A percentile compares a stretch with the other conserved stretches of the same genome.
These are phyloP conservation scores for Hydrophis major DNA, from an alignment of 2,797 vertebrate species.

Conservation along the genomic window DNA sequence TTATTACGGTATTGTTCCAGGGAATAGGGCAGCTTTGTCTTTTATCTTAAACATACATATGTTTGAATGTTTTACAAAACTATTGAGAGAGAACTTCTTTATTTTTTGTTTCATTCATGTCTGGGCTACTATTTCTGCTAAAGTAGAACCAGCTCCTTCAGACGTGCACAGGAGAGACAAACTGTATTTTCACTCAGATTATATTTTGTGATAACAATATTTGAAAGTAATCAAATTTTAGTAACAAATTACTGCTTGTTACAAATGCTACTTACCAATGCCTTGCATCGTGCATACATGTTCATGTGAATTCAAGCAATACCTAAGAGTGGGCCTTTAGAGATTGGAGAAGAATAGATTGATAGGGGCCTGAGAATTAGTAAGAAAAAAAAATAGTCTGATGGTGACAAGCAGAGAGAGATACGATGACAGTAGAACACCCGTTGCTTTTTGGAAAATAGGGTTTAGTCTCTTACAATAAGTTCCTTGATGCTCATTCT, in stretches of 20 bases:
- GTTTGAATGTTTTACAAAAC: constrained; percentile 47
- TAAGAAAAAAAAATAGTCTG: not conserved
- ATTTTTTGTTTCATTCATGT: constrained; percentile 37
- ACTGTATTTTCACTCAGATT: constrained; percentile 25
- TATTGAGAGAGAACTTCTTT: constrained; percentile 21
- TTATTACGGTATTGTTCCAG: constrained; percentile 30
- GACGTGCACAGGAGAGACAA: constrained; percentile 24
- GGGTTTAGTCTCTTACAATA: not conserved
- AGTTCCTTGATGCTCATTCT: not conserved
- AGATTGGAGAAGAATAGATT: not conserved
- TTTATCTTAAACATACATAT: constrained; percentile 17
- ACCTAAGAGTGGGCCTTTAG: not conserved
- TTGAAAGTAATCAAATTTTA: constrained; percentile 46
- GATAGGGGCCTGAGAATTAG: not conserved
- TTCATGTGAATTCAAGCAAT: not conserved
- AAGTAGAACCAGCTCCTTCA: constrained; percentile 23
- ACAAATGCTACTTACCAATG: not conserved
- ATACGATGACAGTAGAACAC: not conserved
- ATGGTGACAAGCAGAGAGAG: not conserved
- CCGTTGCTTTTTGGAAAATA: not conserved
- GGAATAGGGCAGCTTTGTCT: constrained; percentile 26
- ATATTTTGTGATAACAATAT: not conserved
- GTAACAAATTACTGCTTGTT: constrained; percentile 22
- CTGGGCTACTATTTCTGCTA: constrained; percentile 7
- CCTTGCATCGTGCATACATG: not conserved